Base-by-base conservation (phyloP, 2,113 vertebrate genomes). In the Rhinoderma darwinii region DNA sequence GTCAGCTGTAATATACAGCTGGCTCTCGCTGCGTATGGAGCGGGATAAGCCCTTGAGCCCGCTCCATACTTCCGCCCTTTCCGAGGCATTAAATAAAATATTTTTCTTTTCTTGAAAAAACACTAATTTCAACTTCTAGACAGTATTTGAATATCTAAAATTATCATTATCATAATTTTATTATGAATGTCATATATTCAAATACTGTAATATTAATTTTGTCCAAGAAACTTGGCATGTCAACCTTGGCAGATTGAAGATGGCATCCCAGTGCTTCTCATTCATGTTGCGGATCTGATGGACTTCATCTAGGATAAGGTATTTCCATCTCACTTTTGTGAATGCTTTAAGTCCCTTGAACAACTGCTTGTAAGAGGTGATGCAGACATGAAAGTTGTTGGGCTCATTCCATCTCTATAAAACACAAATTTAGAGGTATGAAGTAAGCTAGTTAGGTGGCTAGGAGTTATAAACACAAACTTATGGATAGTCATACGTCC, bases 311-410 rank as follows among this genome's bases (percentile, higher is more conserved):
- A 98, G 92, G 75, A 98, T 93, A 80, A 98, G 90, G 80, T 97
- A 96, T 59, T 94, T 96, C 97, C 97, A 98, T 41, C 92, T 88
- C 88, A 94, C 94, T 89, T 92, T 96, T 89, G 96, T 91, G 86
- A 97, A 97, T 27, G 96, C 93, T 50, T 92, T 91, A 89, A 96
- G 95, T 90, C 97, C 96, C 90, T 96, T 97, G 90, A 97, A 95
- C 30, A 98, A 91, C 76, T 97, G 94, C 88, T 97, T 98, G 91
- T 98, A 98, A 35, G 97, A 97, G 0, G 97, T 97, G 89, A 98
- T 89, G 41, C 97, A 97, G 0, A 98, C 96, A 61, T 98, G 96
- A 90, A 98, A 97, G 90, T 94, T 94, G 91, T 97, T 97, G 86
- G 94, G 92, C 88, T 97, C 95, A 2, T 86, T 90, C 97, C 97